phyloP scores from a whole-genome alignment of 2,888 invertebrate species.

The Microctonus hyperodae region DNA sequence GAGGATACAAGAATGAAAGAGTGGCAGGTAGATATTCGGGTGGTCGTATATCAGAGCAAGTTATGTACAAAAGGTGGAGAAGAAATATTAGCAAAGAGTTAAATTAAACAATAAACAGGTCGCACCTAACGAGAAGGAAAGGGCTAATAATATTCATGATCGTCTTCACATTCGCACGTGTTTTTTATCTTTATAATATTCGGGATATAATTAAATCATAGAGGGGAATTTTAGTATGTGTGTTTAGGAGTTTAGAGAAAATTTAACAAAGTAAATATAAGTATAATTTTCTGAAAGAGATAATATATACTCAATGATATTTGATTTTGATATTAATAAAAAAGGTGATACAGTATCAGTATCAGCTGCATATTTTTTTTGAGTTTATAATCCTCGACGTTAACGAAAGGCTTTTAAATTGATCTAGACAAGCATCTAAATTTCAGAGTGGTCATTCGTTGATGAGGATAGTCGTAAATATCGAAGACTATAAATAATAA shows the following conservation, averaged over 20 bases:
- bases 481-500: conserved; percentile 52
- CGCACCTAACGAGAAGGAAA: conserved; percentile 23
- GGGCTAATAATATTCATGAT: conserved; percentile 1
- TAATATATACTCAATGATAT: conserved; percentile 1
- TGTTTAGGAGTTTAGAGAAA: no score
- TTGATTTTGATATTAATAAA: conserved; percentile 12
- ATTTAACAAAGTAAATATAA: no score
- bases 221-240: no score
- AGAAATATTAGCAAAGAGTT: conserved; percentile 43
- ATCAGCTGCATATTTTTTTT: not conserved
- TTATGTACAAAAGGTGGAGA: conserved; percentile 37
- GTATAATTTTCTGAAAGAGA: not conserved
- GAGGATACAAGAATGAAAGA: conserved; percentile 9
- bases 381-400: not conserved
- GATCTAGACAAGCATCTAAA: conserved; percentile 29
- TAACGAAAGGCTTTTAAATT: conserved; percentile 8
- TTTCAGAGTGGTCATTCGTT: not conserved
- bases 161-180: not conserved
- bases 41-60: conserved; percentile 43
- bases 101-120: conserved; percentile 44
- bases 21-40: conserved; percentile 43
- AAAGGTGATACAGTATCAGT: not conserved
- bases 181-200: not conserved
- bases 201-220: no score
- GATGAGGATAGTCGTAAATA: conserved; percentile 41